Conservation (phyloP, 2,888 invertebrate genomes). For the Myathropa florea region DNA sequence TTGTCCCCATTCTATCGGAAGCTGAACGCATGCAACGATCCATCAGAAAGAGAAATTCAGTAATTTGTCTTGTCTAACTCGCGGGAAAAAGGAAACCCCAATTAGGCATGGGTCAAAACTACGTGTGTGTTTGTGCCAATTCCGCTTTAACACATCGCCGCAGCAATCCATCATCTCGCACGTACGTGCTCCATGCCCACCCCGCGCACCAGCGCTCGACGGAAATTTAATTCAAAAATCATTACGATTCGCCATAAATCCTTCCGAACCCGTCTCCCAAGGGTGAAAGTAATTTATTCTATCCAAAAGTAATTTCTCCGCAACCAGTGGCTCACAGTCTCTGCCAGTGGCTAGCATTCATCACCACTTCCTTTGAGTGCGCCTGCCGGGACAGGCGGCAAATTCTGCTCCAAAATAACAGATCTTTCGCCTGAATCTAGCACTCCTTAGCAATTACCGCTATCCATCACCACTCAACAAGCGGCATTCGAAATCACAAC, state of each 20-base stretch:
- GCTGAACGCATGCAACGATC: background rate
- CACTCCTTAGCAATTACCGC: background rate
- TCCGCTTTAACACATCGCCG: background rate
- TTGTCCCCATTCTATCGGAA: no score
- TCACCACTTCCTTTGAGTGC: background rate
- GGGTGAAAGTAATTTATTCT: constrained; percentile 50
- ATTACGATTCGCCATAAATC: constrained; percentile 31
- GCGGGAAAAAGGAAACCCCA: background rate
- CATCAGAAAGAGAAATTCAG: no score
- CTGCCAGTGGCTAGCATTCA: background rate
- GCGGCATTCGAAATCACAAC: background rate
- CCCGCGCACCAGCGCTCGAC: background rate
- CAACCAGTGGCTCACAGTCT: background rate
- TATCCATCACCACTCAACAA: background rate
- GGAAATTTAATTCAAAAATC: constrained; percentile 27
- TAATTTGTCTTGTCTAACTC: background rate
- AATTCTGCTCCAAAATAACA: background rate
- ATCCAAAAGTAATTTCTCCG: constrained; percentile 20
- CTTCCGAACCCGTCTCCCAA: constrained; percentile 23
- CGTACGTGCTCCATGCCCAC: background rate
- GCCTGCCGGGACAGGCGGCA: background rate
- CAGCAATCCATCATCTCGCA: constrained; percentile 17
- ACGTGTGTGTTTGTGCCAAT: constrained; percentile 14
- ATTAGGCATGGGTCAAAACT: constrained; percentile 4
- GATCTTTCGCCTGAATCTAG: background rate